Evolutionary conservation across 1,140 invertebrate species (phyloP), one percentile per base, ranked within the genome.

Genomic region (Drosophila aff.): DNA sequence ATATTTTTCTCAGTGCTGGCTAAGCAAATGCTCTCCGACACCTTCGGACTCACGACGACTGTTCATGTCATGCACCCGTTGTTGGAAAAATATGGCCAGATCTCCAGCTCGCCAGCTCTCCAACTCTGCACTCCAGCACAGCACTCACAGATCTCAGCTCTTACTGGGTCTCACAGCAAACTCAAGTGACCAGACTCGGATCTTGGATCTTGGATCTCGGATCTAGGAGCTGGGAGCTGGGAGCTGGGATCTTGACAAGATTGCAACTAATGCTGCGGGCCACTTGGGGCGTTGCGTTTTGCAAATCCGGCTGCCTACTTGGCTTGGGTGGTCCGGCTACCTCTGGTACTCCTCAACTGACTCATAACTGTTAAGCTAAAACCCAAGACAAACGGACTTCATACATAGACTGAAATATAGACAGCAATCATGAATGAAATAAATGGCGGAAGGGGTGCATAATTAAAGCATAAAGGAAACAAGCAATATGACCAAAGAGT

Each of bases 401-500:
- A 61, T 57, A 33, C 62, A 49, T 58, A 69, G 53, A 81, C 21
- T 81, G 69, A 84, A 81, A 78, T 81, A 79, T 36, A 28, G 16
- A 63, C 58, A 50, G 64, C 64, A 72, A 69, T 61, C 46, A 36
- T 62, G 55, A 57, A 61, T 62, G 71, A 41, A 57, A 57, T 63
- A 36, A 52, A 41, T 64, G 41, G 40, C 63, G 63, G 63, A 74
- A 61, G 71, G 43, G 64, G 65, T 83, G 73, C 50, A 89, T 81
- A 87, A 89, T 89, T 84, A 90, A 84, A 79, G 65, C 63, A 16
- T 79, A 84, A 84, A 84, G 85, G 85, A 87, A 87, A 87, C 81
- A 63, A 52, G 52, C 65, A 71, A 68, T 81, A 78, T 67, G 77
- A 33, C 76, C 71, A 82, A 82, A 50, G 65, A 78, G 46, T 75